Base-by-base conservation (phyloP, 2,797 vertebrate genomes). In the Myiotriccus ornatus region DNA sequence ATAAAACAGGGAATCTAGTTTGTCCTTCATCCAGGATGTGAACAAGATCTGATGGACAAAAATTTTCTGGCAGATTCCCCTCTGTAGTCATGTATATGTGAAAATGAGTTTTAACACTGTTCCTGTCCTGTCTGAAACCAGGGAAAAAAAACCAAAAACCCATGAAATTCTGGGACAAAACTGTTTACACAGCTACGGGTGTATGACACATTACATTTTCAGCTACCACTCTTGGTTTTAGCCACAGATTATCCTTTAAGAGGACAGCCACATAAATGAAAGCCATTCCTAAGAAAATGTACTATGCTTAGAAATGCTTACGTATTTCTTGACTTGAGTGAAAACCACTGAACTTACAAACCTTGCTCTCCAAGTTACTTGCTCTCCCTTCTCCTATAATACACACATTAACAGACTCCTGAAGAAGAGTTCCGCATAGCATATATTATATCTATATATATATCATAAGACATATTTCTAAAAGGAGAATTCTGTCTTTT, bases 341-440 rank as follows among this genome's bases (percentile, higher is more conserved):
- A 82, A 75, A 92, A 65, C 37, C 81, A 47, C 68, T 69, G 47
- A 95, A 80, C 12, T 49, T 32, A 71, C 27, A 93, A 81, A 69
- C 5, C 43, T 53, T 52, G 43, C 30, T 81, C 62, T 77, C 46
- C n/a, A 41, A 88, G 47, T 41, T 88, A 47, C 32, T 82, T 70
- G 27, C 68, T 25, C 8, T 86, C 25, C 25, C 34, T 70, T 34
- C 46, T 35, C 14, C 32, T 44, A 23, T 57, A 83, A 57, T 17
- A 86, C 0, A 67, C 21, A 56, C 4, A 16, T 46, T 35, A 91
- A 71, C 10, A 67, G 39, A 70, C 28, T 74, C 35, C 80, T 23
- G 15, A 83, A 86, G 28, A 65, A 28, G 30, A 34, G 34, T 19
- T 49, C 49, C 55, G 39, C 8, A 23, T 18, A 25, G 22, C 28